A percentile compares a stretch with the other conserved stretches of the same genome.
Evolutionary conservation across 2,888 invertebrate genomes (phyloP).

Genomic region (Drosophila hamatofila): DNA sequence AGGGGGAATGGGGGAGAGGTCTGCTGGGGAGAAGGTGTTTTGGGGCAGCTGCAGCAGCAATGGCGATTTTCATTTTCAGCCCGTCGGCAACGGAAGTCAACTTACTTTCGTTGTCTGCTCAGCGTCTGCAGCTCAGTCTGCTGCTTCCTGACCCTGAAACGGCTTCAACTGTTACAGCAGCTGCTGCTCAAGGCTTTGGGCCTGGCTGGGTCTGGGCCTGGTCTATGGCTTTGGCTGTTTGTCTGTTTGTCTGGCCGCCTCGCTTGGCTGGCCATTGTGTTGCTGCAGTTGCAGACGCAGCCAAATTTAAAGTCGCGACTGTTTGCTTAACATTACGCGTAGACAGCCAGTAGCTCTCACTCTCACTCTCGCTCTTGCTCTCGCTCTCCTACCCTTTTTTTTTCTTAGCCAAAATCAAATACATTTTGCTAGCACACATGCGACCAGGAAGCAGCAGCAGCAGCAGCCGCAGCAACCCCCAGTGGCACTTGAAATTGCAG

Average conservation of each 20-base stretch:
- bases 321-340: constrained; percentile 66
- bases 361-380: not conserved
- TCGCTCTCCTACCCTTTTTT: not conserved
- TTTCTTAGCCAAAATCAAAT: constrained; percentile 52
- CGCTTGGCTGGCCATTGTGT: constrained; percentile 67
- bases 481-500: constrained; percentile 68
- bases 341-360: constrained; percentile 12
- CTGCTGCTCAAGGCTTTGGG: not conserved
- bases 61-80: constrained; percentile 71
- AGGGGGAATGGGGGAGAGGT: too few species aligned
- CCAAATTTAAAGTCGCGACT: constrained; percentile 71
- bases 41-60: constrained; percentile 9
- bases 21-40: not conserved
- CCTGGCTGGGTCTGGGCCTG: not conserved
- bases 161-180: constrained; percentile 11
- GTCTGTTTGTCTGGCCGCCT: constrained; percentile 55
- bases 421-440: constrained; percentile 43
- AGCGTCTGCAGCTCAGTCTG: constrained; percentile 38
- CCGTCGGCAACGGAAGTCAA: constrained; percentile 71
- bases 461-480: constrained; percentile 43
- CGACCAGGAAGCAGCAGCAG: constrained; percentile 32
- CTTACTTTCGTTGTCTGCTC: constrained; percentile 67
- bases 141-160: constrained; percentile 73
- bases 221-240: constrained; percentile 28
- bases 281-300: constrained; percentile 25